A percentile compares a stretch with the other conserved stretches of the same genome.
These are phyloP conservation scores for Catostylus mosaicus DNA, from an alignment of 30 jellyfish, hydroid and myxozoan species.

Conservation along the genomic window DNA sequence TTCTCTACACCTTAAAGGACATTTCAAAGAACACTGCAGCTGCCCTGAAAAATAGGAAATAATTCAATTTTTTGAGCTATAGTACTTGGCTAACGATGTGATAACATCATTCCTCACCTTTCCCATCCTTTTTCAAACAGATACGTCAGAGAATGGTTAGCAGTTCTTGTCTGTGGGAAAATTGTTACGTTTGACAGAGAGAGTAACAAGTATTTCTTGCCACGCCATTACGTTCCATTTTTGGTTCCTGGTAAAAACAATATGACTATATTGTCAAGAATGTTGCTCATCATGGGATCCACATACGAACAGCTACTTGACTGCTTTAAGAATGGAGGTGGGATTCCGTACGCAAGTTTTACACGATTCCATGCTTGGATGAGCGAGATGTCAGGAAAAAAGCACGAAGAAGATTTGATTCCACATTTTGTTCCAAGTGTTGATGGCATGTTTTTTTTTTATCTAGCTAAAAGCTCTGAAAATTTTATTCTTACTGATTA, in stretches of 20 bases:
- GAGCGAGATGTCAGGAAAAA: constrained; percentile 19
- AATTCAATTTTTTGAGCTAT: too few species aligned
- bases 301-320: constrained; percentile 3
- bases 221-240: constrained; percentile 32
- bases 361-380: constrained; percentile 18
- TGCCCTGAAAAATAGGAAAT: too few species aligned
- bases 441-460: constrained; percentile 14
- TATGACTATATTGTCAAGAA: constrained; percentile 13
- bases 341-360: constrained; percentile 18
- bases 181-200: constrained; percentile 17
- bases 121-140: too few species aligned
- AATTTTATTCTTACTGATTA: too few species aligned
- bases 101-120: too few species aligned
- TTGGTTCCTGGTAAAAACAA: constrained; percentile 30
- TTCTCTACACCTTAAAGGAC: too few species aligned
- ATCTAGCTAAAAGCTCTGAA: too few species aligned
- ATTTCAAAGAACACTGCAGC: too few species aligned
- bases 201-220: constrained; percentile 17
- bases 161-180: constrained; percentile 28
- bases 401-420: constrained; percentile 16
- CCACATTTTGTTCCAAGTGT: constrained; percentile 12
- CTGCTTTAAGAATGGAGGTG: constrained; percentile 46
- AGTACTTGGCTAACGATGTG: too few species aligned
- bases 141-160: constrained; percentile 52
- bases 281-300: constrained; percentile 8